Evolutionary conservation across 2,888 invertebrate genomes (phyloP).

Genomic region (Lasioglossum oenotherae): DNA sequence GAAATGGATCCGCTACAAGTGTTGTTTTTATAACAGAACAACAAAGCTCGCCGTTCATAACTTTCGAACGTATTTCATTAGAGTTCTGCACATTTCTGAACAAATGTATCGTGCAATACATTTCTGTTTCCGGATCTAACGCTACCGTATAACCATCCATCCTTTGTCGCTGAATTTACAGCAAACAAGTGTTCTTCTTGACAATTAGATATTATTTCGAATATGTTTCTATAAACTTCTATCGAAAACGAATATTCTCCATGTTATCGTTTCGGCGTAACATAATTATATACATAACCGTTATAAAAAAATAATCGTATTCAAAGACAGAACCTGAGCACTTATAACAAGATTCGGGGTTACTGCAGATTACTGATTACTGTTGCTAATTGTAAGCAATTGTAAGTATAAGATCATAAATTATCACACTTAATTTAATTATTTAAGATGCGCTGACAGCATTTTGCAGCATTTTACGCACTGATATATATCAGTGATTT

Average conservation of each 20-base stretch:
- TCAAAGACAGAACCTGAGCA: background rate
- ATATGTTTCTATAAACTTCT: background rate
- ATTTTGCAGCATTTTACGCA: background rate
- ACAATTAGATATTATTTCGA: background rate
- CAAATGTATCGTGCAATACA: conserved; percentile 85
- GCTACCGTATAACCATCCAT: conserved; percentile 69
- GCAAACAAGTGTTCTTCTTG: background rate
- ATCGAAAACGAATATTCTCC: background rate
- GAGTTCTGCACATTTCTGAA: conserved; percentile 87
- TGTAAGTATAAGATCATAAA: background rate
- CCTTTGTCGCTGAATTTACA: background rate
- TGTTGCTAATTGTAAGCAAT: background rate
- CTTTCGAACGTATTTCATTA: conserved; percentile 85
- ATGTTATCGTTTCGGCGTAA: background rate
- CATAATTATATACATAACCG: background rate
- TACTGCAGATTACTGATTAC: no score
- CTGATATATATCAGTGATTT: no score
- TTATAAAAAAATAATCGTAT: background rate
- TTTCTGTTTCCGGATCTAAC: conserved; percentile 85
- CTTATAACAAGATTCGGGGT: background rate
- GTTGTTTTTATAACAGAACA: conserved; percentile 88
- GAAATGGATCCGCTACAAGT: conserved; percentile 87
- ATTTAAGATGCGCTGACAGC: background rate
- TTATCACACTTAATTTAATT: background rate
- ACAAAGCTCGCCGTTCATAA: conserved; percentile 86